These are phyloP conservation scores for Cephalopholis sonnerati DNA, from an alignment of 2,113 vertebrate genomes.

Conservation along the genomic window DNA sequence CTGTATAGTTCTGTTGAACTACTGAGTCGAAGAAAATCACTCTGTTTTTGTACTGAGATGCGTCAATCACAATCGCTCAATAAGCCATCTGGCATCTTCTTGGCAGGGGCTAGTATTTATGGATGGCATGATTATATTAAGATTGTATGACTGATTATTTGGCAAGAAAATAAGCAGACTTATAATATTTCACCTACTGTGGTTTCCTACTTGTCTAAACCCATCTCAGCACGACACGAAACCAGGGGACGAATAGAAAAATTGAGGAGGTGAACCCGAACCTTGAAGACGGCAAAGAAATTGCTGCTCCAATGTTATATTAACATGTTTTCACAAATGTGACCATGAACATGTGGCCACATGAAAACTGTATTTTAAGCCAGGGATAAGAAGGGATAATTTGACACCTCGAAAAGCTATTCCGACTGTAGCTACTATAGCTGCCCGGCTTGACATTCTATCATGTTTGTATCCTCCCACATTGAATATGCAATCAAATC, in stretches of 20 bases:
- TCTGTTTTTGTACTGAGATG: slow-evolving; percentile 51
- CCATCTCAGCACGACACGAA: not conserved
- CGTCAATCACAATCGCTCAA: slow-evolving; percentile 64
- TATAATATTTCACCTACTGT: not conserved
- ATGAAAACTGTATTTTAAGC: slow-evolving; percentile 35
- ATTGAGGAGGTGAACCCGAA: not conserved
- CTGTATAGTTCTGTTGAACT: slow-evolving; percentile 59
- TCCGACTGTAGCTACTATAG: slow-evolving; percentile 48
- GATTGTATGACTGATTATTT: slow-evolving; percentile 42
- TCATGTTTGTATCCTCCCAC: slow-evolving; percentile 75
- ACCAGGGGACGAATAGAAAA: slow-evolving; percentile 4
- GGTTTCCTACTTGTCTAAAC: not conserved
- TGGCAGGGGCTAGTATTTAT: slow-evolving; percentile 44
- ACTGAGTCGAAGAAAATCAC: slow-evolving; percentile 57
- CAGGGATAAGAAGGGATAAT: slow-evolving; percentile 55
- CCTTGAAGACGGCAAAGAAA: not conserved
- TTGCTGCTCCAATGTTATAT: not conserved
- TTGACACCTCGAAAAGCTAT: slow-evolving; percentile 57
- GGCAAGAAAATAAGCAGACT: slow-evolving; percentile 17
- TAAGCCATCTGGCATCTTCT: slow-evolving; percentile 64
- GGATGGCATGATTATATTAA: slow-evolving; percentile 50
- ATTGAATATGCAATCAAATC: slow-evolving; percentile 80
- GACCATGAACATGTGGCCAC: not conserved
- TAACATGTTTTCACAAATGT: slow-evolving; percentile 26
- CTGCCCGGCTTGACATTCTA: slow-evolving; percentile 63